Evolutionary conservation across 2,113 vertebrate genomes (phyloP), one percentile per base, ranked within the genome.

Genomic region (Alligator sinensis): DNA sequence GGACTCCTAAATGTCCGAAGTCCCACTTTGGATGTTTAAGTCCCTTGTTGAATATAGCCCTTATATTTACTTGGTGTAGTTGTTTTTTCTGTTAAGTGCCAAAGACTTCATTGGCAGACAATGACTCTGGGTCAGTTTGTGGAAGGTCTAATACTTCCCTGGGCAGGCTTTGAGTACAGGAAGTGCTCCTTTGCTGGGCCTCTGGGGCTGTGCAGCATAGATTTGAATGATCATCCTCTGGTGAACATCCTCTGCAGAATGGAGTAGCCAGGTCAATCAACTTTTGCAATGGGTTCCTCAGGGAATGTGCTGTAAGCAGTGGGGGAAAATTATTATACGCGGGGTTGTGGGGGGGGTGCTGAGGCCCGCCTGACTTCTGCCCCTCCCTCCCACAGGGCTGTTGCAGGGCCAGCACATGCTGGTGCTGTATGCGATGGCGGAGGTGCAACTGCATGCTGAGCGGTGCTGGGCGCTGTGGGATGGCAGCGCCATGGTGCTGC

Each of bases 81-180:
- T 72, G 66, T 3, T 70, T 80, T 68, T 80, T 70, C 19, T 8
- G 0, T 59, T 59, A 38, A 66, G 24, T 62, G 66, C 22, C 9
- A 70, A 21, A 11, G n/a, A 76, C 27, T n/a, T 27, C 70, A 74
- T 34, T 66, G 19, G 10, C 34, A 85, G 72, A 27, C 68, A 14
- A 78, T 28, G 11, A 54, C 13, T 90, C 54, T 57, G 72, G 62
- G 27, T 4, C n/a, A 62, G 5, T 21, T 21, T 90, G 59, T 78
- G 68, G 16, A 17, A 66, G 54, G 11, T 83, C 18, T 54, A 2
- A 1, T 1, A 76, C 8, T 80, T 2, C 58, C 1, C 0, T 0
- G 0, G 22, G 9, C 30, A 28, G 34, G 83, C 28, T 54, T 3
- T 18, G 25, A 85, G 15, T 4, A 86, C 17, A 17, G 61, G 27